Evolutionary conservation across 2,888 invertebrate species (phyloP).

Genomic region (Melangyna quadrimaculata): DNA sequence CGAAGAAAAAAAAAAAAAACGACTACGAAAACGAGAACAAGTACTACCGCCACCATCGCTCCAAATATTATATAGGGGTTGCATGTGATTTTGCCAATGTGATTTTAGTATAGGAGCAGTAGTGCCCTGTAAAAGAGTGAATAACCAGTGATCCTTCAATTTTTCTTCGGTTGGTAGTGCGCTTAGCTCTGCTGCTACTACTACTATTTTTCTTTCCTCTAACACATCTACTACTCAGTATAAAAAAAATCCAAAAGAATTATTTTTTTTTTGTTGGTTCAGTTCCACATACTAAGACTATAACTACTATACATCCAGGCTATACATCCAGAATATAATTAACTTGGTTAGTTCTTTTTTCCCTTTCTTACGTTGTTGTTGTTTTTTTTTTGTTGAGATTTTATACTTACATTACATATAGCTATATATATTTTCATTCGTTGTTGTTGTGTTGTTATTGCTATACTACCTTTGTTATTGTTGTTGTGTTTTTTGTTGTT

Average conservation of each 20-base stretch:
- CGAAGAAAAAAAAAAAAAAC: too few relatives aligned
- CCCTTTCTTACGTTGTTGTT: constrained; percentile 45
- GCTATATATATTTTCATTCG: too few relatives aligned
- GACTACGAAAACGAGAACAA: constrained; percentile 13
- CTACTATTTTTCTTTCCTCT: constrained; percentile 71
- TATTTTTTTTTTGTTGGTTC: constrained; percentile 18
- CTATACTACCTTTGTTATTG: neutral
- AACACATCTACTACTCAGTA: constrained; percentile 60
- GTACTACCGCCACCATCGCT: constrained; percentile 3
- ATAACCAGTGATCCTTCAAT: constrained; percentile 71
- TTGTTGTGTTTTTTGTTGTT: neutral
- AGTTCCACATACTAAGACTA: constrained; percentile 60
- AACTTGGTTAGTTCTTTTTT: constrained; percentile 69
- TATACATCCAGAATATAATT: constrained; percentile 71
- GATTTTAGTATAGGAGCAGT: constrained; percentile 79
- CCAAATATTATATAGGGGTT: constrained; percentile 67
- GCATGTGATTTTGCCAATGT: constrained; percentile 68
- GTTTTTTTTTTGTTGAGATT: constrained; percentile 13
- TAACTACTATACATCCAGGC: constrained; percentile 60
- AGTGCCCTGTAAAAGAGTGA: constrained; percentile 80
- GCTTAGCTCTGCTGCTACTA: constrained; percentile 70
- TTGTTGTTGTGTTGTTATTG: constrained; percentile 11
- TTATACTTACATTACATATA: too few relatives aligned
- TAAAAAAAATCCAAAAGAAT: constrained; percentile 27
- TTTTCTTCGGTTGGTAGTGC: constrained; percentile 72